Evolutionary conservation across 2,797 vertebrate species (phyloP), one percentile per base, ranked within the genome.

Genomic region (Poliocrania exsul): DNA sequence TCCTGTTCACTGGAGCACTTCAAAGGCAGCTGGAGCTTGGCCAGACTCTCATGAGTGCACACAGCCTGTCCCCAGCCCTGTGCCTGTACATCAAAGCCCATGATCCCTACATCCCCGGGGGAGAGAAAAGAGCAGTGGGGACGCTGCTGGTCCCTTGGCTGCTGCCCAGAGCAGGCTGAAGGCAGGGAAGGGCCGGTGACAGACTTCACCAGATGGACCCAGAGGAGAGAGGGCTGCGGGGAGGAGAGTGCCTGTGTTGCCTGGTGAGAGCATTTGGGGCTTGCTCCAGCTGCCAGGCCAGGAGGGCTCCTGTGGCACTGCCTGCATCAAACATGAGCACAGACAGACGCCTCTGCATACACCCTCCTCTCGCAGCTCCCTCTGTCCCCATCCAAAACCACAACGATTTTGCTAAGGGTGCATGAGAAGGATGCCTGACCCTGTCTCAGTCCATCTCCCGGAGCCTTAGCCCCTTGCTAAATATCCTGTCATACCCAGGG

Each of bases 1-100:
- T 98, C 97, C 96, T 97, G 97, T 96, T 95, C 95, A 96, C 90
- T 97, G 97, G 93, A 96, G 96, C 93, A 97, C 97, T 98, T 98
- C 97, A 98, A 98, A 98, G 97, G 92, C 89, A 93, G 88, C 72
- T 95, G 95, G 96, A 96, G 95, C 93, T 62, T 13, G 66, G 96
- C 92, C 95, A 92, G 95, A 91, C 95, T 95, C 96, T 97, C 96
- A 96, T 96, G 96, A 97, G 88, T 54, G 7, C 92, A 96, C 96
- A 97, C 90, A 96, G 95, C 91, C 85, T 61, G 86, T 95, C 96
- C 86, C 90, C 85, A 95, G 93, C 87, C 72, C 85, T 92, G 88
- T 90, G 89, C 89, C 94, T 42, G 3, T 56, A 97, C 97, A 97
- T 97, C 95, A 97, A 97, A 97, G 97, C 75, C 88, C 9, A 3